Conservation (phyloP, 2,888 invertebrate species). For the Seira ritae region DNA sequence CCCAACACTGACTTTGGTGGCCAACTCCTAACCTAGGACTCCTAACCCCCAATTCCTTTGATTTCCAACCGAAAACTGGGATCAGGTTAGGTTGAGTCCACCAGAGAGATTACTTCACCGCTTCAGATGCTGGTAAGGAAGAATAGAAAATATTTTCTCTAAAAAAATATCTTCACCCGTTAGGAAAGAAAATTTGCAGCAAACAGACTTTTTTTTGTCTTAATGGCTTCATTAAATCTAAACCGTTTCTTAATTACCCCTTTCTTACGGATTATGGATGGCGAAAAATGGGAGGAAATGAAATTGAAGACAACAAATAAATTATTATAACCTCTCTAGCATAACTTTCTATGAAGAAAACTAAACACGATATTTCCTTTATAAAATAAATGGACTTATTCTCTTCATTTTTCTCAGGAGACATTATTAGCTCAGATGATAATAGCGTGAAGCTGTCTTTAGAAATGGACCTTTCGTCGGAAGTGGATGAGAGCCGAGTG, state of each 20-base stretch:
- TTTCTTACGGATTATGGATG: too few species aligned
- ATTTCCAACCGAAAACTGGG: constrained; percentile 69
- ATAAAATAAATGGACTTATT: neutral
- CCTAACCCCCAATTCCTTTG: constrained; percentile 68
- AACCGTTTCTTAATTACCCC: too few species aligned
- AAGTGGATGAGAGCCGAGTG: constrained; percentile 31
- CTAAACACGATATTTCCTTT: neutral
- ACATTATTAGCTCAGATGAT: constrained; percentile 72
- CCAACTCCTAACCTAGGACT: constrained; percentile 68
- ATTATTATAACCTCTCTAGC: too few species aligned
- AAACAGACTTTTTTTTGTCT: too few species aligned
- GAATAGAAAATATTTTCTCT: constrained; percentile 3
- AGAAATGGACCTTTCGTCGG: constrained; percentile 63
- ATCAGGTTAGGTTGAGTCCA: constrained; percentile 63
- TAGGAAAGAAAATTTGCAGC: constrained; percentile 6
- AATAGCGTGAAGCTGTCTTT: constrained; percentile 71
- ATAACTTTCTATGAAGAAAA: too few species aligned
- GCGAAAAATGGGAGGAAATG: too few species aligned
- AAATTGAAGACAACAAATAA: too few species aligned
- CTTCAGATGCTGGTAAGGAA: constrained; percentile 66
- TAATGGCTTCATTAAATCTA: too few species aligned
- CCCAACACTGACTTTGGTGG: constrained; percentile 70
- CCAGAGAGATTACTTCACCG: constrained; percentile 59
- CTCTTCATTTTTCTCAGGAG: constrained; percentile 58
- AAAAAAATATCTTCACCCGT: too few species aligned